A percentile compares a stretch with the other conserved stretches of the same genome.
phyloP scores from a whole-genome alignment of 2,888 invertebrate genomes.

The Encarsia formosa region DNA sequence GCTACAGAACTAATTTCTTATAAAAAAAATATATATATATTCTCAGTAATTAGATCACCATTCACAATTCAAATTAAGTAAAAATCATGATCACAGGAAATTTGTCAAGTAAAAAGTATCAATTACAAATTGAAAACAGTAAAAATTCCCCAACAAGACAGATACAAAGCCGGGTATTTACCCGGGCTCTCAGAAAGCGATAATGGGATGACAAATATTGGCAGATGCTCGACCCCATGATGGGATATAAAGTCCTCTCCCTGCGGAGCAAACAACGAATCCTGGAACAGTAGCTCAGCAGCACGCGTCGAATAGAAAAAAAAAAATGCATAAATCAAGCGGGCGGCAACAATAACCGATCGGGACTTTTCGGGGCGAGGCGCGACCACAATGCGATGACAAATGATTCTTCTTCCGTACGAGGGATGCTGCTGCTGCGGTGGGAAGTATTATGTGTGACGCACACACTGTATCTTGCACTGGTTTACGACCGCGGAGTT shows the following conservation, averaged over 20 bases:
- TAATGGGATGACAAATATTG: conserved; percentile 51
- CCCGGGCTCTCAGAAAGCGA: conserved; percentile 38
- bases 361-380: conserved; percentile 40
- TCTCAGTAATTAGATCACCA: no score
- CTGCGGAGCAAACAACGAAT: neutral
- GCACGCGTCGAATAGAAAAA: neutral
- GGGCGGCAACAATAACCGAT: neutral
- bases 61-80: neutral
- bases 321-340: conserved; percentile 47
- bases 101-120: conserved; percentile 9
- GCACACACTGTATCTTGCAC: no score
- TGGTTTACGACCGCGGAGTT: no score
- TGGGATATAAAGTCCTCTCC: neutral
- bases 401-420: conserved; percentile 42
- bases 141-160: conserved; percentile 34
- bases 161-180: conserved; percentile 45
- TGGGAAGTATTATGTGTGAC: no score
- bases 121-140: no score
- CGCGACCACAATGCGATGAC: conserved; percentile 51
- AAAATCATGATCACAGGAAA: neutral
- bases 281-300: neutral
- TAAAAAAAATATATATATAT: no score
- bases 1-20: no score
- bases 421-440: no score
- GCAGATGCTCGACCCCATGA: conserved; percentile 47